Evolutionary conservation across 2,888 invertebrate genomes (phyloP).

Genomic region (Lasioglossum pauxillum): DNA sequence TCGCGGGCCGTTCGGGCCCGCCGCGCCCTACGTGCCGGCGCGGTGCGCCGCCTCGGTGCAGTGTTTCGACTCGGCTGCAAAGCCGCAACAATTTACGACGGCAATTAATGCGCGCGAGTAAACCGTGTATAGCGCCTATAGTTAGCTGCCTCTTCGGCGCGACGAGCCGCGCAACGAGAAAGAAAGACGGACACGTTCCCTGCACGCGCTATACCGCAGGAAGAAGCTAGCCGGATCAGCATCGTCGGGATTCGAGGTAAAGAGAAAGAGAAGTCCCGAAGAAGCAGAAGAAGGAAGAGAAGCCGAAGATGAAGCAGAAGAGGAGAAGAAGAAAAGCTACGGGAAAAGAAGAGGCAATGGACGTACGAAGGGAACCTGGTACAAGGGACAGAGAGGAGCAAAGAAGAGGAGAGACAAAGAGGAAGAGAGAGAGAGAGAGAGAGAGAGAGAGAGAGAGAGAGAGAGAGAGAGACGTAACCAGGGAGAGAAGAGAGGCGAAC

Average conservation of each 20-base stretch:
- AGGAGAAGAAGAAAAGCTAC: conserved; percentile 41
- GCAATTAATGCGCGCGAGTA: conserved; percentile 84
- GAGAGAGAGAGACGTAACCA: conserved; percentile 27
- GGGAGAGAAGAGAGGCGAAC: conserved; percentile 68
- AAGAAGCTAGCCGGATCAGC: conserved; percentile 41
- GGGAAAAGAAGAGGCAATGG: conserved; percentile 27
- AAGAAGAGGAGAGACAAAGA: conserved; percentile 32
- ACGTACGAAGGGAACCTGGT: conserved; percentile 10
- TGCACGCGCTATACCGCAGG: conserved; percentile 59
- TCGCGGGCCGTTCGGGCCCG: conserved; percentile 2
- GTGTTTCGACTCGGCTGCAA: conserved; percentile 70
- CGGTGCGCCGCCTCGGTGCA: conserved; percentile 37
- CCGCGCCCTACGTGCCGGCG: conserved; percentile 49
- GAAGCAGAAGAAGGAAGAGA: conserved; percentile 24
- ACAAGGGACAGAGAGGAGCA: conserved; percentile 33
- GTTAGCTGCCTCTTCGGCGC: conserved; percentile 70
- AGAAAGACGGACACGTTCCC: conserved; percentile 57
- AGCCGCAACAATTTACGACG: conserved; percentile 84
- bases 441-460: conserved; percentile 43
- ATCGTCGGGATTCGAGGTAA: conserved; percentile 10
- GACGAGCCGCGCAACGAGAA: conserved; percentile 51
- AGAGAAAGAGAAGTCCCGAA: conserved; percentile 37
- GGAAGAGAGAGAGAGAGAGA: too few species aligned
- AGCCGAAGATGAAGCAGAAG: conserved; percentile 13
- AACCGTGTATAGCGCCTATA: conserved; percentile 80